Percentiles rank a stretch among this genome's conserved stretches.
phyloP scores from a whole-genome alignment of 2,888 invertebrate genomes.

The Pegoplata infirma region DNA sequence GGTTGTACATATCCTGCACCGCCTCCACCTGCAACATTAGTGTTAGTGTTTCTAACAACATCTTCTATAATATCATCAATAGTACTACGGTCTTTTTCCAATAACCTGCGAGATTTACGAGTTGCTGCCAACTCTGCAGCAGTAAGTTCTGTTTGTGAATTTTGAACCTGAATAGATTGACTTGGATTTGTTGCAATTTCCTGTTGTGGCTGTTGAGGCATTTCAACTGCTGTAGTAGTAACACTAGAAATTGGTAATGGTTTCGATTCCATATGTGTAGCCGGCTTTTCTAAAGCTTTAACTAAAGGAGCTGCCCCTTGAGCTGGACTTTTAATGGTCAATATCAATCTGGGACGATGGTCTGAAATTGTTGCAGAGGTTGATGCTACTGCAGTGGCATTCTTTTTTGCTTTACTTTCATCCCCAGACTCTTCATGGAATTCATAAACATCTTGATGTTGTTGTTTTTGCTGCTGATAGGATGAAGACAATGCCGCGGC shows the following conservation, averaged over 20 bases:
- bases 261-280: no score
- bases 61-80: conserved; percentile 95
- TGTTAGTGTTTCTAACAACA: conserved; percentile 85
- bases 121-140: conserved; percentile 76
- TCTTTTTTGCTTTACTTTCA: conserved; percentile 78
- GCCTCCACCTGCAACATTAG: conserved; percentile 68
- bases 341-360: conserved; percentile 85
- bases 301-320: conserved; percentile 65
- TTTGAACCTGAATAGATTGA: conserved; percentile 65
- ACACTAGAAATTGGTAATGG: conserved; percentile 74
- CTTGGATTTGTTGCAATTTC: conserved; percentile 51
- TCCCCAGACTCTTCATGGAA: conserved; percentile 94
- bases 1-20: conserved; percentile 4
- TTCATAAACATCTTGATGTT: conserved; percentile 88
- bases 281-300: conserved; percentile 63
- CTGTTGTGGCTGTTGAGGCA: conserved; percentile 64
- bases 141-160: conserved; percentile 15
- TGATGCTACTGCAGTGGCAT: neutral
- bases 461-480: conserved; percentile 76
- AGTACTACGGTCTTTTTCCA: conserved; percentile 88
- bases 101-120: conserved; percentile 88
- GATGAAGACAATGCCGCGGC: conserved; percentile 64
- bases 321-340: conserved; percentile 87
- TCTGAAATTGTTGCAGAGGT: conserved; percentile 58
- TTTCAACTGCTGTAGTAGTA: conserved; percentile 76